Percentiles rank a stretch among this genome's conserved stretches.
These are phyloP conservation scores for Myotis findleyi DNA, from an alignment of 2,797 vertebrate species.

Conservation along the genomic window DNA sequence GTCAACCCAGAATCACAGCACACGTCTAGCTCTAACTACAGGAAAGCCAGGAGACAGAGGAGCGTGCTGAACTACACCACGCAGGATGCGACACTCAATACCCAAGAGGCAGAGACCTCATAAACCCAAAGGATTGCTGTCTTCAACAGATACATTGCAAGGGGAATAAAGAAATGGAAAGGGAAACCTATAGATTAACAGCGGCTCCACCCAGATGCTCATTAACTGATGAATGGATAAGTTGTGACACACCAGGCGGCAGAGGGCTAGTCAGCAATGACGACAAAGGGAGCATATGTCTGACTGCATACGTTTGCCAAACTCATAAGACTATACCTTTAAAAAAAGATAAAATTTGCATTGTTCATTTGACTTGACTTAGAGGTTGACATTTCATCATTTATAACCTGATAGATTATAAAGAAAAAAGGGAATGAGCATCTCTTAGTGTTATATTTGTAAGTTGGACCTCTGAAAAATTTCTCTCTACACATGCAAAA, in stretches of 20 bases:
- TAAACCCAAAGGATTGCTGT: not conserved
- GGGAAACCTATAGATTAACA: not conserved
- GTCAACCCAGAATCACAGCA: not conserved
- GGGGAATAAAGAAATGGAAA: not conserved
- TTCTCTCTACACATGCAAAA: not conserved
- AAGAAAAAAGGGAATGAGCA: not conserved
- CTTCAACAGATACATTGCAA: not conserved
- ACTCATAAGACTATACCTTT: not conserved
- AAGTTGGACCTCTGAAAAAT: not conserved
- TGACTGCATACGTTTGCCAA: not conserved
- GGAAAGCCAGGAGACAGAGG: not conserved
- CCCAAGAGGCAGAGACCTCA: not conserved
- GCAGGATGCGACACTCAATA: not conserved
- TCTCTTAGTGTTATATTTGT: not conserved
- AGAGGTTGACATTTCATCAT: not conserved
- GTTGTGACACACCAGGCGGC: accelerated
- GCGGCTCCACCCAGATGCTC: not conserved
- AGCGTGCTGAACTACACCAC: accelerated
- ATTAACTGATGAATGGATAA: not conserved
- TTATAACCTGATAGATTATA: not conserved
- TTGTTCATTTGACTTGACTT: not conserved
- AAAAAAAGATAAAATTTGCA: not conserved
- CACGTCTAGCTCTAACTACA: not conserved
- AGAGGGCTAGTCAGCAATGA: accelerated
- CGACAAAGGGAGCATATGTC: too few species aligned